phyloP scores from a whole-genome alignment of 2,888 invertebrate genomes.

The Thera britannica region DNA sequence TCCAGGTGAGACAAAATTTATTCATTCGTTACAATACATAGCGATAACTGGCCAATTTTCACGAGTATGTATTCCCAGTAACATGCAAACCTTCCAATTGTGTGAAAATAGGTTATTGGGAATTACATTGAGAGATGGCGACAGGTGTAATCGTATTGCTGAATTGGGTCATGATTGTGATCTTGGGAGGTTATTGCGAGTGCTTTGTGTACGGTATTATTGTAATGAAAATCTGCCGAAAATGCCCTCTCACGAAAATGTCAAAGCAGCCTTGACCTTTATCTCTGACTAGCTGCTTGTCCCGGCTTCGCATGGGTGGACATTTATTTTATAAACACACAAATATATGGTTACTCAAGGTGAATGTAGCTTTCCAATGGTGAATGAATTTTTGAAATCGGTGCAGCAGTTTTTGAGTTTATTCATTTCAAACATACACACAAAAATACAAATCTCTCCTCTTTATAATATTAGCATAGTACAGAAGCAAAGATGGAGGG shows the following conservation, averaged over 20 bases:
- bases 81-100: slow-evolving; percentile 37
- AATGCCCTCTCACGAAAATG: neutral
- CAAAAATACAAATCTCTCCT: too few relatives aligned
- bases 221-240: neutral
- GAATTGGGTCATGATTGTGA: slow-evolving; percentile 47
- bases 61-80: slow-evolving; percentile 24
- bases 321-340: too few relatives aligned
- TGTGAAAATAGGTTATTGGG: slow-evolving; percentile 49
- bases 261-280: too few relatives aligned
- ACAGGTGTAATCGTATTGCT: slow-evolving; percentile 47
- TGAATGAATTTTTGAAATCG: too few relatives aligned
- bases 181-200: slow-evolving; percentile 32
- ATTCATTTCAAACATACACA: too few relatives aligned
- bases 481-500: too few relatives aligned
- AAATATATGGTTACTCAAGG: too few relatives aligned
- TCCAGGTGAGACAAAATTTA: slow-evolving; percentile 24
- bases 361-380: too few relatives aligned
- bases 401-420: too few relatives aligned
- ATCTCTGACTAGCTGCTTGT: too few relatives aligned
- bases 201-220: slow-evolving; percentile 25
- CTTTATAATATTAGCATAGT: too few relatives aligned
- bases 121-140: slow-evolving; percentile 49
- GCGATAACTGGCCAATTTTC: slow-evolving; percentile 33
- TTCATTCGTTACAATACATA: slow-evolving; percentile 32
- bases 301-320: too few relatives aligned